Conservation (phyloP, 37 sponge, comb jelly and placozoan species). For the Halisarca cf. caerulea region DNA sequence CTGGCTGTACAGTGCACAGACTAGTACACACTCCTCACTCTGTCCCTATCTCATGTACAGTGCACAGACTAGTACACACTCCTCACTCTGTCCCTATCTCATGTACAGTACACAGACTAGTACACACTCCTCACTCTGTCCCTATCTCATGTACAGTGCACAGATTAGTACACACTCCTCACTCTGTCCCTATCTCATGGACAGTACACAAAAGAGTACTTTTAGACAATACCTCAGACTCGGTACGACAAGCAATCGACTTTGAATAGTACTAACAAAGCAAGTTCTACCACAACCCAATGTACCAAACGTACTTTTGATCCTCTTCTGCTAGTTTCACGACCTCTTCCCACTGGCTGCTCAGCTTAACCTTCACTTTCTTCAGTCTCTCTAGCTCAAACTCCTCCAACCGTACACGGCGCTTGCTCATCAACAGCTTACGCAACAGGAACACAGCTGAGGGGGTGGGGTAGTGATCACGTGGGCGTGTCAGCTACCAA, state of each 20-base stretch:
- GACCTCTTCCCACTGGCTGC: slow-evolving; percentile 46
- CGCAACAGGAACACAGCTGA: slow-evolving; percentile 70
- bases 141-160: too few relatives aligned
- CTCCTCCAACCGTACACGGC: slow-evolving; percentile 42
- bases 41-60: too few relatives aligned
- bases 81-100: too few relatives aligned
- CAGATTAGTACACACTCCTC: too few relatives aligned
- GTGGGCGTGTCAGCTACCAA: too few relatives aligned
- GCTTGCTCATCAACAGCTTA: slow-evolving; percentile 62
- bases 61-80: too few relatives aligned
- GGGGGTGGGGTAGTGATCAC: neutral
- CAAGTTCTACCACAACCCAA: neutral
- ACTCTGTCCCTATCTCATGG: too few relatives aligned
- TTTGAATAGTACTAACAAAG: neutral
- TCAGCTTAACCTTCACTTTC: slow-evolving; percentile 49
- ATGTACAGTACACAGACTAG: too few relatives aligned
- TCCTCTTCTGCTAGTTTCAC: slow-evolving; percentile 49
- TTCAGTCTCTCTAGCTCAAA: slow-evolving; percentile 67
- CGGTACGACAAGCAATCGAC: neutral
- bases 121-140: too few relatives aligned
- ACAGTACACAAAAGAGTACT: too few relatives aligned
- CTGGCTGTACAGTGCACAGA: too few relatives aligned
- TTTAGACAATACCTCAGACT: neutral
- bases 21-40: too few relatives aligned
- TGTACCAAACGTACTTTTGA: slow-evolving; percentile 41